A percentile compares a stretch with the other conserved stretches of the same genome.
These are phyloP conservation scores for Caenorhabditis becei DNA, from an alignment of 2,888 invertebrate genomes.

Conservation along the genomic window DNA sequence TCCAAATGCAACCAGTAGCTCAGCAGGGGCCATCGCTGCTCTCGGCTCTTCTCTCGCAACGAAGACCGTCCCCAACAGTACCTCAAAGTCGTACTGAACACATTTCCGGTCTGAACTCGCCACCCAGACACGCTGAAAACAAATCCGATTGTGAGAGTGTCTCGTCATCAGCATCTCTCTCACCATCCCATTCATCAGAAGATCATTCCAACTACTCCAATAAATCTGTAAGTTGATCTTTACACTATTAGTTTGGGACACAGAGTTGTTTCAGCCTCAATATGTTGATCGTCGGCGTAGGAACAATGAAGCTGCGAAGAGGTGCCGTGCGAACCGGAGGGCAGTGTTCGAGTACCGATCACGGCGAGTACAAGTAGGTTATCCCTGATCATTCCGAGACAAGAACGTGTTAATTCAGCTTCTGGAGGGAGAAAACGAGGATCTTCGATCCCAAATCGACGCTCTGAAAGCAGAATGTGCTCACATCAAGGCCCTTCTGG, in stretches of 20 bases:
- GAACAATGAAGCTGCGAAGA: slow-evolving; percentile 83
- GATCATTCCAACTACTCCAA: slow-evolving; percentile 62
- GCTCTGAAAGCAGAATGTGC: slow-evolving; percentile 80
- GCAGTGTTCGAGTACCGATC: slow-evolving; percentile 82
- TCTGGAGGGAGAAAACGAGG: slow-evolving; percentile 83
- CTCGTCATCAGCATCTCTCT: slow-evolving; percentile 69
- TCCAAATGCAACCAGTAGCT: slow-evolving; percentile 21
- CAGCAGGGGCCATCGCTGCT: slow-evolving; percentile 61
- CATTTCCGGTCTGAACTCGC: slow-evolving; percentile 71
- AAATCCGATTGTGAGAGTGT: slow-evolving; percentile 71
- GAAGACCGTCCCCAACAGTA: slow-evolving; percentile 77
- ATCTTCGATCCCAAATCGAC: slow-evolving; percentile 81
- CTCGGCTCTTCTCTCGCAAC: slow-evolving; percentile 62
- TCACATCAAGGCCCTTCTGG: slow-evolving; percentile 63
- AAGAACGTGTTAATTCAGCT: no score
- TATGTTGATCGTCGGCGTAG: slow-evolving; percentile 83
- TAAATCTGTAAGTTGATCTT: slow-evolving; percentile 52
- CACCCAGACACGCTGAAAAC: slow-evolving; percentile 65
- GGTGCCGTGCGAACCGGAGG: slow-evolving; percentile 83
- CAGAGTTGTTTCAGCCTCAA: slow-evolving; percentile 62
- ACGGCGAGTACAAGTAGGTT: slow-evolving; percentile 81
- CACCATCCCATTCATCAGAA: slow-evolving; percentile 71
- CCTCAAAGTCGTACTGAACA: slow-evolving; percentile 79
- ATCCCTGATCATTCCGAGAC: no score
- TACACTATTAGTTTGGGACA: background rate